Base-by-base conservation (phyloP, 30 jellyfish, hydroid and myxozoan genomes). In the Euphysa ruthae region DNA sequence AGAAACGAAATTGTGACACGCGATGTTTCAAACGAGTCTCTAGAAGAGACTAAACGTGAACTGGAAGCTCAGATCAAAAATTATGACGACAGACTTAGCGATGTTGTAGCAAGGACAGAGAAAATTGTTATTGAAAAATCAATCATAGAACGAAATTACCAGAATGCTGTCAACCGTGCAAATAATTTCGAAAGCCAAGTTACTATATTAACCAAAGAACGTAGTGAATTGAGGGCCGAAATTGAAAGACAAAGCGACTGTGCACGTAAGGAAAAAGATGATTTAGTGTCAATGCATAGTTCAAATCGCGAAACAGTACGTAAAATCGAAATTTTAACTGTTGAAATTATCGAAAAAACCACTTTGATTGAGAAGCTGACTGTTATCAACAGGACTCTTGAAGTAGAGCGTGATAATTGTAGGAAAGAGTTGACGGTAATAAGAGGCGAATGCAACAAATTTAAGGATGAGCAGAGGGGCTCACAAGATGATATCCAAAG, bases 271-370 rank as follows among this genome's bases (percentile, higher is more conserved):
- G 98, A 79, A 57, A 80, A 82, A 31, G 98, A 88, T 35, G 58
- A 77, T 12, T 30, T 68, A 23, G 58, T 88, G 15, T 69, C 49
- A 55, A 32, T 82, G 32, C 88, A 75, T 43, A 33, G 42, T 3
- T 93, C 80, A 61, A 26, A 72, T 34, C 71, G 90, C 18, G 94
- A 80, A 23, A 82, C 70, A 16, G 52, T 30, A 34, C 63, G 93
- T 15, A 93, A 74, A 8, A 75, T 71, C 21, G 98, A 88, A 28
- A 57, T 79, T 49, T 61, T 71, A 32, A 93, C 80, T 38, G 58
- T 75, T 22, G 98, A 88, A 42, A 73, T 88, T 42, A 55, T 54
- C 4, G 98, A 88, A 78, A 88, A 88, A 82, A 88, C 92, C 58
- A 74, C 98, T 7, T 58, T 88, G 16, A 88, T 88, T 10, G 98